Evolutionary conservation across 2,113 vertebrate species (phyloP), one percentile per base, ranked within the genome.

Genomic region (Pterocles gutturalis): DNA sequence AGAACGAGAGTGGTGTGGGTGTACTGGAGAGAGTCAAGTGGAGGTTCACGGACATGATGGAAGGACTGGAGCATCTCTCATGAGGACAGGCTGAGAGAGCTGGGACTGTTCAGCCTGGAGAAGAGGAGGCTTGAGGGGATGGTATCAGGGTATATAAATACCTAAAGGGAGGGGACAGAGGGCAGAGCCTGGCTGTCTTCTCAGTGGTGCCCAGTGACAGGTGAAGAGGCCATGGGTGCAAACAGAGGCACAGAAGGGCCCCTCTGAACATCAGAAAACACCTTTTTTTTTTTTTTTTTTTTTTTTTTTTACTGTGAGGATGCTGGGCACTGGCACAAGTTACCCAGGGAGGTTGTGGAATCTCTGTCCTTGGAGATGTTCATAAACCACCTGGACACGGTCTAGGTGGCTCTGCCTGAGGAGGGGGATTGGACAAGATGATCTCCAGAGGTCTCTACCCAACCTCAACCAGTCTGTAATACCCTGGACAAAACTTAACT

Each of bases 1-100:
- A 15, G 77, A 43, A 13, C 4, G 65, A 49, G n/a, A 21, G 13
- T 38, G 38, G 8, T 2, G 0, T 18, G 18, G 18, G 13, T 0
- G 3, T 43, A 2, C 43, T 46, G 57, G 54, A 36, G 33, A 29
- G 61, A 51, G 43, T 19, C 22, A 45, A 53, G 24, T 11, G 58
- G 28, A 25, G 11, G 66, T 11, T 49, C 7, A 6, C 3, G 15
- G 61, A 3, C 7, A 0, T 22, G 60, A 17, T 41, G 41, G 41
- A 41, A 14, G 41, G 41, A 41, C 41, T 41, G 41, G 41, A 41
- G 41, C 41, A 41, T 41, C 41, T 41, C 41, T 41, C 41, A 11
- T 41, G 41, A 41, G 41, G 41, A 41, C 41, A 41, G 41, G 41
- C 41, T 13, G 41, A 41, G 41, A 41, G 41, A 41, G 41, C 41